Percentiles rank a stretch among this genome's conserved stretches.
These are phyloP conservation scores for Lasius fuliginosus DNA, from an alignment of 2,888 invertebrate species.

Conservation along the genomic window DNA sequence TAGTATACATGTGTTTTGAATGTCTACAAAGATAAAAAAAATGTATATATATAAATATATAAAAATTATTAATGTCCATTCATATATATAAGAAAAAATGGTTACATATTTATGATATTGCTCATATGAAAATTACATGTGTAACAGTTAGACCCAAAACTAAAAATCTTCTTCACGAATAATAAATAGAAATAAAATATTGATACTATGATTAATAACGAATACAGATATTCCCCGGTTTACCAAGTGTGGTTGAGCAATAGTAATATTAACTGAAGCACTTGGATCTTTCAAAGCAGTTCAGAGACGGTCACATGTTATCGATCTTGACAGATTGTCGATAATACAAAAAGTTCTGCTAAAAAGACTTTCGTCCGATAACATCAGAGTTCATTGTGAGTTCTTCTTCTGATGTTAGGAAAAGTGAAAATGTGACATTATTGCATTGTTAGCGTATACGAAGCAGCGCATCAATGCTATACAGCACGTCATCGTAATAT, in stretches of 20 bases:
- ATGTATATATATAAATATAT: neutral
- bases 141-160: neutral
- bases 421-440: slow-evolving; percentile 40
- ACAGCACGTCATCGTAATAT: slow-evolving; percentile 71
- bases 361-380: slow-evolving; percentile 1
- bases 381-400: slow-evolving; percentile 16
- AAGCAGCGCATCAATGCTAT: slow-evolving; percentile 67
- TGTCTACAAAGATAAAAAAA: neutral
- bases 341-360: slow-evolving; percentile 19
- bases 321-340: slow-evolving; percentile 25
- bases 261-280: neutral
- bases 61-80: neutral
- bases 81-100: no score
- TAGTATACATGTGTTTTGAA: neutral
- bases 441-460: slow-evolving; percentile 1
- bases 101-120: slow-evolving; percentile 4
- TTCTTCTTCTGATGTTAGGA: slow-evolving; percentile 19
- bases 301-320: slow-evolving; percentile 22
- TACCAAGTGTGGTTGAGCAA: neutral
- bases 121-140: neutral
- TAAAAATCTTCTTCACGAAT: neutral
- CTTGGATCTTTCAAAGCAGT: slow-evolving; percentile 17
- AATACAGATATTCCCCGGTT: neutral
- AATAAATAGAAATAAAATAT: neutral
- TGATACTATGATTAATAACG: slow-evolving; percentile 12